Percentiles rank a stretch among this genome's conserved stretches.
Evolutionary conservation across 1,140 invertebrate genomes (phyloP).

Genomic region (Panagrolaimus sp.): DNA sequence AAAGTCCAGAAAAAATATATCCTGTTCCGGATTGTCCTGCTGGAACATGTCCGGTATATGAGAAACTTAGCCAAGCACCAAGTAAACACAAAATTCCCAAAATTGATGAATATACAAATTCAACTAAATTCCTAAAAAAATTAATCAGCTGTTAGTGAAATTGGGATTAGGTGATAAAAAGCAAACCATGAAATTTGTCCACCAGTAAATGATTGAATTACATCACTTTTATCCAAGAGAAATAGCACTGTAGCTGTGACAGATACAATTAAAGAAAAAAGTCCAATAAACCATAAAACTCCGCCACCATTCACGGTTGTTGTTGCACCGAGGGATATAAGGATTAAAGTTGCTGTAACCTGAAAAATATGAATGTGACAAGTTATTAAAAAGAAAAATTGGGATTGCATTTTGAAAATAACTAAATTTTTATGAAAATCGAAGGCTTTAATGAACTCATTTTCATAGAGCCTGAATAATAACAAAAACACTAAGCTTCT

Average conservation of each 20-base stretch:
- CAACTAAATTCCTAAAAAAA: neutral
- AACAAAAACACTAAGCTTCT: too few relatives aligned
- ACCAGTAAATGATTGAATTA: neutral
- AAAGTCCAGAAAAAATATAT: neutral
- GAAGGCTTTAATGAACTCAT: too few relatives aligned
- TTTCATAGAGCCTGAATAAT: too few relatives aligned
- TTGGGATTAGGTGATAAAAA: too few relatives aligned
- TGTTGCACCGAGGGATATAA: neutral
- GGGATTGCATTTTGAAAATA: too few relatives aligned
- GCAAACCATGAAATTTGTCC: neutral
- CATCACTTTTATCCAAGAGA: neutral
- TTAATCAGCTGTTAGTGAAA: too few relatives aligned
- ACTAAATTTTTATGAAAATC: too few relatives aligned
- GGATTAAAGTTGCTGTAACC: neutral
- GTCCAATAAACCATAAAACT: neutral
- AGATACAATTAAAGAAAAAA: neutral
- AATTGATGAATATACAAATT: slow-evolving; percentile 8
- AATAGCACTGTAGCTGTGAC: neutral
- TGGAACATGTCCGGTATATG: slow-evolving; percentile 1
- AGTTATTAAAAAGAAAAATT: too few relatives aligned
- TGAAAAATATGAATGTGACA: neutral
- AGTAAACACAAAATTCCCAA: neutral
- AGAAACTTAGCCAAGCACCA: neutral
- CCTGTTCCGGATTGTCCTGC: neutral
- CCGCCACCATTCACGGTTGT: neutral